Evolutionary conservation across 2,113 vertebrate genomes (phyloP).

Genomic region (Pelecanus crispus): DNA sequence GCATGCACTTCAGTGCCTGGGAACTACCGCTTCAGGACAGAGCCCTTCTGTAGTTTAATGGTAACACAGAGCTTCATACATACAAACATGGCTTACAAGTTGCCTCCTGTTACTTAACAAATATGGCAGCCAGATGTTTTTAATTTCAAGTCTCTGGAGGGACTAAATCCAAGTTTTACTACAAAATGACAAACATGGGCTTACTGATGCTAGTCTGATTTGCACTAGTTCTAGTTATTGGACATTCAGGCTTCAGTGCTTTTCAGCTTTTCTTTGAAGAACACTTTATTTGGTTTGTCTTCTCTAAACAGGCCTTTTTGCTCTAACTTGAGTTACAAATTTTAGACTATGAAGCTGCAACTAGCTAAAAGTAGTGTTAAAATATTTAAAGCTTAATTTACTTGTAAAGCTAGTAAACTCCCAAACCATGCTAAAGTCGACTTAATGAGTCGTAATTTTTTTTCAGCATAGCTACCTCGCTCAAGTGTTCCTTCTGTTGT

Average conservation of each 20-base stretch:
- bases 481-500: neutral
- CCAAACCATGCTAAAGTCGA: neutral
- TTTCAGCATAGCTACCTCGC: neutral
- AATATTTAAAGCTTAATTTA: neutral
- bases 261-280: neutral
- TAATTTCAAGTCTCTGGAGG: neutral
- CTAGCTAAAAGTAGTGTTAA: neutral
- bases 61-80: neutral
- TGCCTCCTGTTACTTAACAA: neutral
- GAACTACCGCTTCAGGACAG: neutral
- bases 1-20: neutral
- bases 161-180: neutral
- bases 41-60: neutral
- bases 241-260: neutral
- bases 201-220: neutral
- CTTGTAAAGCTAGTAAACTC: neutral
- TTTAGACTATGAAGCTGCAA: neutral
- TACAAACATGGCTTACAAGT: fast-evolving
- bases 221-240: neutral
- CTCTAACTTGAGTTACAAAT: neutral
- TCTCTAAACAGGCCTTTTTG: neutral
- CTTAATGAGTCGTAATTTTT: neutral
- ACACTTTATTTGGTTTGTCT: neutral
- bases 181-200: too few relatives aligned
- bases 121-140: neutral